Percentiles rank a stretch among this genome's conserved stretches.
Evolutionary conservation across 2,113 vertebrate genomes (phyloP).

Genomic region (Zeus faber): DNA sequence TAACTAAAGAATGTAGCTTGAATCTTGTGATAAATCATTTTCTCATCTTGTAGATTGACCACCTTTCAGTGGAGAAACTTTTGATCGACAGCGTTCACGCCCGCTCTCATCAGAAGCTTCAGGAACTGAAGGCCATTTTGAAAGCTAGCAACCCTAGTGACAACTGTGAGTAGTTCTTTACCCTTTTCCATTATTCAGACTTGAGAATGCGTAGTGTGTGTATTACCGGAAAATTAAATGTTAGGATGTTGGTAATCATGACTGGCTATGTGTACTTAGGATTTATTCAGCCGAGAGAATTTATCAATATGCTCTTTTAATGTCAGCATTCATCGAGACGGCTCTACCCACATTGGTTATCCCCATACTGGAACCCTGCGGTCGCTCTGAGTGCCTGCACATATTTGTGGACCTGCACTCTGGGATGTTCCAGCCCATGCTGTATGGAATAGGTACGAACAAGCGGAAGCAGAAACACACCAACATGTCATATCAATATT

Average conservation of each 20-base stretch:
- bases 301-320: neutral
- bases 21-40: neutral
- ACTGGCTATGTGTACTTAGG: neutral
- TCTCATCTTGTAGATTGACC: constrained; percentile 84
- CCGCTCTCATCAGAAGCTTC: constrained; percentile 94
- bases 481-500: too few species aligned
- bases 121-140: constrained; percentile 95
- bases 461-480: too few species aligned
- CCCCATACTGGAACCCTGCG: constrained; percentile 94
- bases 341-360: constrained; percentile 93
- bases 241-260: too few species aligned
- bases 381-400: constrained; percentile 94
- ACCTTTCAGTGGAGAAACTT: constrained; percentile 96
- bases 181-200: neutral
- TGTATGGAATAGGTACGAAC: constrained; percentile 90
- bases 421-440: constrained; percentile 96
- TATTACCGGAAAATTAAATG: too few species aligned
- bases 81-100: constrained; percentile 97
- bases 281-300: neutral
- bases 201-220: neutral
- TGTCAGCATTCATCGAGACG: constrained; percentile 91
- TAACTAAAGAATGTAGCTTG: neutral
- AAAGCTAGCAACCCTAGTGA: constrained; percentile 88
- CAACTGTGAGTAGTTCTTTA: constrained; percentile 83
- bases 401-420: constrained; percentile 98